phyloP scores from a whole-genome alignment of 2,888 invertebrate genomes.

The Poecilobothrus nobilitatus region DNA sequence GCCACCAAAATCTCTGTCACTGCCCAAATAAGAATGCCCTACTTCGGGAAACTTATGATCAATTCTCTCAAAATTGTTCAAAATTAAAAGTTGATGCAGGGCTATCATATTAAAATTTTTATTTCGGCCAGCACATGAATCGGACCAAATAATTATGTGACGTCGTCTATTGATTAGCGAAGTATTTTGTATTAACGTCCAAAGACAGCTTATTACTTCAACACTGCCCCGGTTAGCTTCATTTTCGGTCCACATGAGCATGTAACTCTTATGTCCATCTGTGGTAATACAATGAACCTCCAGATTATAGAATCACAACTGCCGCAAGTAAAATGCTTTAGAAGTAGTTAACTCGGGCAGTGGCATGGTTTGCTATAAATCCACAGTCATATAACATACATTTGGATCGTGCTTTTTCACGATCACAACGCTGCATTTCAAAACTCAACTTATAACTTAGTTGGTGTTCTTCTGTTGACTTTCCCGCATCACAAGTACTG shows the following conservation, averaged over 20 bases:
- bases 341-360: too few relatives aligned
- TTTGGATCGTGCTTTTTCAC: too few relatives aligned
- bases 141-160: conserved; percentile 7
- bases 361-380: too few relatives aligned
- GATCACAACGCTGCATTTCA: too few relatives aligned
- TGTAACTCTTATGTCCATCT: conserved; percentile 10
- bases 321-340: too few relatives aligned
- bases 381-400: too few relatives aligned
- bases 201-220: conserved; percentile 13
- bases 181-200: conserved; percentile 9
- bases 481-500: too few relatives aligned
- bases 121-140: conserved; percentile 14
- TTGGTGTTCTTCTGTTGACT: too few relatives aligned
- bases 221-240: conserved; percentile 12
- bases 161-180: conserved; percentile 9
- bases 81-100: not conserved
- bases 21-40: conserved; percentile 10
- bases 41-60: conserved; percentile 14
- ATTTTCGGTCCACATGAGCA: conserved; percentile 12
- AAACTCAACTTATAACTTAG: too few relatives aligned
- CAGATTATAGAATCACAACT: conserved; percentile 9
- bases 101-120: not conserved
- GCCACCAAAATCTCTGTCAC: conserved; percentile 13
- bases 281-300: conserved; percentile 10
- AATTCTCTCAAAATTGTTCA: conserved; percentile 4